phyloP scores from a whole-genome alignment of 2,888 invertebrate species.

The Imbricaverruca yamaguchii region DNA sequence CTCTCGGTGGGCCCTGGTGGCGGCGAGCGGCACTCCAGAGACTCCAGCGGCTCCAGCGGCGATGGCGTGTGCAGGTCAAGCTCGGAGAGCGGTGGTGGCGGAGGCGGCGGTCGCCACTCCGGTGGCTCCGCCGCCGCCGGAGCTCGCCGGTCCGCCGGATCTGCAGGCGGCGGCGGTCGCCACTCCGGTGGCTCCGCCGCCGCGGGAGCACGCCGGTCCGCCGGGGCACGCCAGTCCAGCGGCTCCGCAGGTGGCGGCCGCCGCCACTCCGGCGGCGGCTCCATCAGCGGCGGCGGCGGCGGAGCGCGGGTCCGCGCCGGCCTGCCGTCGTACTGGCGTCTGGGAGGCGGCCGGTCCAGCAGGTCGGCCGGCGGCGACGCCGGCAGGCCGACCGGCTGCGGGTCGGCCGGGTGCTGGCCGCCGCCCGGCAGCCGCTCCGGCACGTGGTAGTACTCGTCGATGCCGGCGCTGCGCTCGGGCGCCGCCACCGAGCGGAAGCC shows the following conservation, averaged over 20 bases:
- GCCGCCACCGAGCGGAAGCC: constrained; percentile 24
- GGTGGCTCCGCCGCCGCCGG: too few species aligned
- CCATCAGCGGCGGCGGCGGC: not conserved
- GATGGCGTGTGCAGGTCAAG: too few species aligned
- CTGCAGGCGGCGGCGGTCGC: not conserved
- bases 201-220: too few species aligned
- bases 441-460: constrained; percentile 14
- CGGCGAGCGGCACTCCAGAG: not conserved
- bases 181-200: not conserved
- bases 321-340: not conserved
- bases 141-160: too few species aligned
- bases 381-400: constrained; percentile 25
- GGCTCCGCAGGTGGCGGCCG: not conserved
- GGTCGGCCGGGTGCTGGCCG: constrained; percentile 13
- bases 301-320: not conserved
- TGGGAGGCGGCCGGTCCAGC: constrained; percentile 9
- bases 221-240: not conserved
- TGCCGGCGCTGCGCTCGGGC: not conserved
- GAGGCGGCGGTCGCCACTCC: too few species aligned
- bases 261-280: not conserved
- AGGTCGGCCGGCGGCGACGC: constrained; percentile 20
- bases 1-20: not conserved
- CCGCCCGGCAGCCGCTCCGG: constrained; percentile 7
- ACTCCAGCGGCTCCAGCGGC: too few species aligned
- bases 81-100: too few species aligned